Base-by-base conservation (phyloP, 1,140 invertebrate genomes). In the Cydia fagiglandana region DNA sequence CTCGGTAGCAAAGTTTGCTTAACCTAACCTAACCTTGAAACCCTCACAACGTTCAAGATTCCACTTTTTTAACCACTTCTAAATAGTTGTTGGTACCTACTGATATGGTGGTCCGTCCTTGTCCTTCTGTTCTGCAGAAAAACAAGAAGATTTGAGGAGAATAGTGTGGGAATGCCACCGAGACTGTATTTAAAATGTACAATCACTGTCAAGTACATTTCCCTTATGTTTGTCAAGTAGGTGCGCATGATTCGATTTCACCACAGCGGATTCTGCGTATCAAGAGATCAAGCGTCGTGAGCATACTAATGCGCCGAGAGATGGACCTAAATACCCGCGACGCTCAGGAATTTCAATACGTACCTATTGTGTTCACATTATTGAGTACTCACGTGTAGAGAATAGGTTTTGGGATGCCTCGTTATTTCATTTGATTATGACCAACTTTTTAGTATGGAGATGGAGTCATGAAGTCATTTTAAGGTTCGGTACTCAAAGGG, bases 251-350 rank as follows among this genome's bases (percentile, higher is more conserved):
- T 70, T 70, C 66, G 66, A 70, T 70, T 70, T 70, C 66, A 70
- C 66, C 66, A 38, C 28, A 24, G 24, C 88, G 88, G 88, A 90
- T 90, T 90, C 88, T 90, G 88, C 81, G 88, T 90, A 90, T 86
- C 83, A 82, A 80, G 78, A 90, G 88, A 90, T 90, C 84, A 83
- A 20, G 66, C n/a, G 30, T 47, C 64, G 75, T 38, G 66, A 47
- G 17, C 66, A 70, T 70, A 38, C 30, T 70, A 70, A 70, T 70
- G 28, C 20, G 47, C 28, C 45, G 73, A 20, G 76, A 50, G 68
- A 73, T 74, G 77, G 20, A 68, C 28, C 53, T 74, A 84, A 80
- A 87, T 84, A 81, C 34, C 64, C 4, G 56, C 56, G 17, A 61
- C 56, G 56, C 56, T 61, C 56, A 61, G 56, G 56, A 61, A 61